Percentiles rank a stretch among this genome's conserved stretches.
Evolutionary conservation across 2,113 vertebrate genomes (phyloP).

Genomic region (Sebastes schlegelii): DNA sequence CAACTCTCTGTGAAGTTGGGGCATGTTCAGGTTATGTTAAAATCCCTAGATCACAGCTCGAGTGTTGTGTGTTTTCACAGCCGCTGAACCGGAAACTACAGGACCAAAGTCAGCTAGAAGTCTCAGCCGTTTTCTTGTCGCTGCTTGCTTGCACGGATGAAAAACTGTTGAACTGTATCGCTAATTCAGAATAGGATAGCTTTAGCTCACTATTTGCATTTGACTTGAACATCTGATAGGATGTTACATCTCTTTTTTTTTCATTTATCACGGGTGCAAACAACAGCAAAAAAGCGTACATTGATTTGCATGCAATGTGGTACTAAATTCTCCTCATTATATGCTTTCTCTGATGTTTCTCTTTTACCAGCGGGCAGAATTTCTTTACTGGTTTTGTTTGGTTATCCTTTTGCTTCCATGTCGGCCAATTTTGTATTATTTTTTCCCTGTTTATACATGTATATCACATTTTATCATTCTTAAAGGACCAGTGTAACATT

Average conservation of each 20-base stretch:
- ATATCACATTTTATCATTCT: neutral
- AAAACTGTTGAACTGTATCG: neutral
- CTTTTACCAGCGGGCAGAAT: neutral
- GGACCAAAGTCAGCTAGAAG: constrained; percentile 35
- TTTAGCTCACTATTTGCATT: neutral
- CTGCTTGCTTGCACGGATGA: neutral
- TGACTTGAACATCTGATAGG: neutral
- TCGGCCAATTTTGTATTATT: no score
- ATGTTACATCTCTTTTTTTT: neutral
- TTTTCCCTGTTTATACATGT: neutral
- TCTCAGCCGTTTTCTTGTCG: constrained; percentile 25
- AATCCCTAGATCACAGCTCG: constrained; percentile 33
- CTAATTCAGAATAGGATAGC: neutral
- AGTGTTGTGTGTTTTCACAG: constrained; percentile 21
- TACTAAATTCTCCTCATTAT: neutral
- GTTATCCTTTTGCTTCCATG: neutral
- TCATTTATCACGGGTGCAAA: neutral
- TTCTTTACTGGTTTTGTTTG: neutral
- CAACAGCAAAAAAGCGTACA: neutral
- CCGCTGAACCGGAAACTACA: constrained; percentile 36
- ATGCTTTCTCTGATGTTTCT: neutral
- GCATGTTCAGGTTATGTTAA: constrained; percentile 33
- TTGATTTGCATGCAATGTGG: neutral
- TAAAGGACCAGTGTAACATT: no score
- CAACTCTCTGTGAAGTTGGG: constrained; percentile 9